These are phyloP conservation scores for Bradypus variegatus DNA, from an alignment of 2,797 vertebrate species.

Conservation along the genomic window DNA sequence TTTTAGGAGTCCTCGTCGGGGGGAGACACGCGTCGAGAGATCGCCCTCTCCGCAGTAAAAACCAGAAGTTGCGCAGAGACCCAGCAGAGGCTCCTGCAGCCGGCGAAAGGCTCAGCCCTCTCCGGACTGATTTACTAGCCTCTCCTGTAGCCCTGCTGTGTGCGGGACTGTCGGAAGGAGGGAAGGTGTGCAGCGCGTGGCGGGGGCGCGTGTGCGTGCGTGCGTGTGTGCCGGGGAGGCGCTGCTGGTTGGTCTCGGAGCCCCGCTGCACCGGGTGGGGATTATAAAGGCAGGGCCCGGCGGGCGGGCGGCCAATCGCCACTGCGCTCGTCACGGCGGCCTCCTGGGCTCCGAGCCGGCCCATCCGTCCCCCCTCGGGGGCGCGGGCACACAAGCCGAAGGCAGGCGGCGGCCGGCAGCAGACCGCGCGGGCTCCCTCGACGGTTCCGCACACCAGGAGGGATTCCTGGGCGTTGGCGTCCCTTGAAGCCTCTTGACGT, in stretches of 20 bases:
- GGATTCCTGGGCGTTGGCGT: conserved; percentile 57
- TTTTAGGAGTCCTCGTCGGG: conserved; percentile 65
- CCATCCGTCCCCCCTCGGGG: conserved; percentile 87
- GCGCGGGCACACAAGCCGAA: conserved; percentile 75
- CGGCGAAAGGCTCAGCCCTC: conserved; percentile 73
- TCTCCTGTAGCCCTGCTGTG: conserved; percentile 74
- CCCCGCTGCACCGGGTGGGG: conserved; percentile 86
- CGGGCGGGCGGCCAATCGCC: conserved; percentile 89
- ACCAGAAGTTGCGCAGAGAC: conserved; percentile 73
- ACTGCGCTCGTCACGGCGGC: conserved; percentile 87
- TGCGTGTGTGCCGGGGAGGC: conserved; percentile 80
- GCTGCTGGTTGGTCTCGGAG: conserved; percentile 91
- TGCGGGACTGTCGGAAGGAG: conserved; percentile 74
- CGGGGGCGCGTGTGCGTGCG: conserved; percentile 57
- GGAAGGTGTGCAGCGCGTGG: conserved; percentile 78
- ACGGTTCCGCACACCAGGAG: conserved; percentile 69
- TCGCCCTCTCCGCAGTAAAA: conserved; percentile 68
- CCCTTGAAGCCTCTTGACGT: conserved; percentile 63
- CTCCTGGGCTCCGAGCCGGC: conserved; percentile 83
- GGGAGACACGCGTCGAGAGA: conserved; percentile 61
- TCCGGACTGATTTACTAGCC: conserved; percentile 71
- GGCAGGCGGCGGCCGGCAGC: conserved; percentile 74
- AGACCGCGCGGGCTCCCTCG: conserved; percentile 70
- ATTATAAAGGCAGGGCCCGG: conserved; percentile 96
- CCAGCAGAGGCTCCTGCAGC: conserved; percentile 70